A percentile compares a stretch with the other conserved stretches of the same genome.
These are phyloP conservation scores for Macropus fuliginosus DNA, from an alignment of 2,797 vertebrate species.

Conservation along the genomic window DNA sequence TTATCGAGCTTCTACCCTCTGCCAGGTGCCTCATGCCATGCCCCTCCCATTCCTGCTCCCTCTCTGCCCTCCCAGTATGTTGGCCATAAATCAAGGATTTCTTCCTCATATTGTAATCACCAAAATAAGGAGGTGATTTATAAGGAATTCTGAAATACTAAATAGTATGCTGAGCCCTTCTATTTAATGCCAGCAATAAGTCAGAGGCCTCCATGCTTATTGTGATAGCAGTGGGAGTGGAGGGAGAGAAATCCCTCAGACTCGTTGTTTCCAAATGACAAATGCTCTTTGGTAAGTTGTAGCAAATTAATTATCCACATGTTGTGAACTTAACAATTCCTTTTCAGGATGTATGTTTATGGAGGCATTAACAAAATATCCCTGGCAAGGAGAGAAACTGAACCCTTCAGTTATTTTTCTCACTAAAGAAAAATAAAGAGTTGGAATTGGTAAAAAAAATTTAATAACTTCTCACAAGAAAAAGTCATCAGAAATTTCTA, in stretches of 20 bases:
- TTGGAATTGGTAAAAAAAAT: not conserved
- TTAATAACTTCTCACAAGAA: constrained; percentile 45
- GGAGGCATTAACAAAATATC: constrained; percentile 53
- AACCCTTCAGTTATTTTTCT: constrained; percentile 69
- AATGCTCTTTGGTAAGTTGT: constrained; percentile 69
- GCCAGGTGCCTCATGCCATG: not conserved
- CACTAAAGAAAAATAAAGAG: constrained; percentile 55
- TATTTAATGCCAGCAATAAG: constrained; percentile 74
- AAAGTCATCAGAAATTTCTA: constrained; percentile 20
- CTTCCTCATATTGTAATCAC: constrained; percentile 76
- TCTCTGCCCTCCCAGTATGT: not conserved
- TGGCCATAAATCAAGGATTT: constrained; percentile 67
- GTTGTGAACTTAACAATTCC: constrained; percentile 60
- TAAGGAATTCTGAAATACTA: constrained; percentile 75
- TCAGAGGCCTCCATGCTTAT: constrained; percentile 67
- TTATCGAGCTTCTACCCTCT: constrained; percentile 22
- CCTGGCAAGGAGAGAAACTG: not conserved
- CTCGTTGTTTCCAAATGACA: constrained; percentile 72
- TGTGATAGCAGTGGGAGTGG: not conserved
- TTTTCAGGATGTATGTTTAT: constrained; percentile 69
- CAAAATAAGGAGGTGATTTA: constrained; percentile 77
- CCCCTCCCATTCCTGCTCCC: not conserved
- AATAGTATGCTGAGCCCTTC: constrained; percentile 71
- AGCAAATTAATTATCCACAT: constrained; percentile 77
- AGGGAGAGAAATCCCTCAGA: constrained; percentile 32